Base-by-base conservation (phyloP, 2,113 vertebrate genomes). In the Aythya baeri region DNA sequence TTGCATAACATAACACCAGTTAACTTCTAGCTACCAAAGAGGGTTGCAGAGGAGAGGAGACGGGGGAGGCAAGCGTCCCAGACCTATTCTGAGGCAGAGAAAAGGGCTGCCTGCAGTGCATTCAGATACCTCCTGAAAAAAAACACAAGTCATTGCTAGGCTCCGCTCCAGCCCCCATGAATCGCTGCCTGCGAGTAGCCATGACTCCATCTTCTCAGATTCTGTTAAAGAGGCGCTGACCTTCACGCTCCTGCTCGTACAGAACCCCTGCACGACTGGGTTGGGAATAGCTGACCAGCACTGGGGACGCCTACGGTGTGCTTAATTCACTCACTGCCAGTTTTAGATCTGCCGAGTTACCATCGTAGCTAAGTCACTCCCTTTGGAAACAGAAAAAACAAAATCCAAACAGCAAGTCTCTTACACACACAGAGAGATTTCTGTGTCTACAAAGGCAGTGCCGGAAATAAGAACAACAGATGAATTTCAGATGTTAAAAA, bases 81-180 rank as follows among this genome's bases (percentile, higher is more conserved):
- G 58, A 70, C 26, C 57, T 91, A 31, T 58, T 73, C 0, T 0
- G 58, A 82, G 6, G 20, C 15, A 79, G 26, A 89, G 41, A 87
- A 75, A 73, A 83, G 15, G 78, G 13, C 70, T 92, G 65, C 66
- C 34, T 58, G 14, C 11, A 11, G 86, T n/a, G 82, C 86, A 91
- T 61, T 27, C 77, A 92, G 80, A 84, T 17, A 93, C 80, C 94
- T 94, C 89, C 91, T 17, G 0, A 84, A 89, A 92, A 95, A 96
- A 93, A 79, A 38, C 75, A 88, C 79, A 88, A 71, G 93, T 92
- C 96, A 96, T 92, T 91, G 83, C 77, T 58, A 72, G 94, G 94
- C 95, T 94, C 78, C 61, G 70, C 77, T 95, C 95, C 96, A 97
- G 49, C 26, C 83, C 81, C 84, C 87, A 41, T 41, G 86, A 96